phyloP scores from a whole-genome alignment of 2,888 invertebrate species.

The Acleris emargana region DNA sequence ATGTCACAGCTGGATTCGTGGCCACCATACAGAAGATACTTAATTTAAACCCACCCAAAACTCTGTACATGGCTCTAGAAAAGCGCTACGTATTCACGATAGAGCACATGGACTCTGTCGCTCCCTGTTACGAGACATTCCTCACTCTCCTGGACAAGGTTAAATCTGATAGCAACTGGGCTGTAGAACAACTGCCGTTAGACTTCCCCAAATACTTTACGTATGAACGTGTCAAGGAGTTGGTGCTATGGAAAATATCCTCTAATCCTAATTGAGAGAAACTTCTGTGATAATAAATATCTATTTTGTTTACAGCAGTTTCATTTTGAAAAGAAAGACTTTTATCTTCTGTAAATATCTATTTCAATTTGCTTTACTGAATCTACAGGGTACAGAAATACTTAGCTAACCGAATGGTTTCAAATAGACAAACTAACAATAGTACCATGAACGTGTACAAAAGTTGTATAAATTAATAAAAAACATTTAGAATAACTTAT shows the following conservation, averaged over 20 bases:
- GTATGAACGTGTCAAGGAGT: slow-evolving; percentile 90
- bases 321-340: slow-evolving; percentile 9
- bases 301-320: slow-evolving; percentile 31
- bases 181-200: slow-evolving; percentile 84
- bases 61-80: slow-evolving; percentile 90
- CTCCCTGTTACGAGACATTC: slow-evolving; percentile 95
- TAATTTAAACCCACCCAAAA: slow-evolving; percentile 82
- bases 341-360: slow-evolving; percentile 35
- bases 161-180: slow-evolving; percentile 78
- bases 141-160: slow-evolving; percentile 83
- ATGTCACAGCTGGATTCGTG: slow-evolving; percentile 91
- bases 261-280: slow-evolving; percentile 52
- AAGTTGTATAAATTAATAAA: slow-evolving; percentile 36
- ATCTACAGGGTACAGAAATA: slow-evolving; percentile 36
- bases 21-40: slow-evolving; percentile 88
- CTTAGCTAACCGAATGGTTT: slow-evolving; percentile 38
- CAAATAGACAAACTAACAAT: slow-evolving; percentile 49
- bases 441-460: slow-evolving; percentile 39
- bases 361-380: slow-evolving; percentile 41
- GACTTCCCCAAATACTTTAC: slow-evolving; percentile 92
- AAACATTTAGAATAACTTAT: slow-evolving; percentile 34
- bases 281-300: slow-evolving; percentile 53
- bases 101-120: slow-evolving; percentile 90
- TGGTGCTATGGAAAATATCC: slow-evolving; percentile 89
- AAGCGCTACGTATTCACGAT: slow-evolving; percentile 94